These are phyloP conservation scores for Phaonia tiefii DNA, from an alignment of 2,888 invertebrate genomes.

Conservation along the genomic window DNA sequence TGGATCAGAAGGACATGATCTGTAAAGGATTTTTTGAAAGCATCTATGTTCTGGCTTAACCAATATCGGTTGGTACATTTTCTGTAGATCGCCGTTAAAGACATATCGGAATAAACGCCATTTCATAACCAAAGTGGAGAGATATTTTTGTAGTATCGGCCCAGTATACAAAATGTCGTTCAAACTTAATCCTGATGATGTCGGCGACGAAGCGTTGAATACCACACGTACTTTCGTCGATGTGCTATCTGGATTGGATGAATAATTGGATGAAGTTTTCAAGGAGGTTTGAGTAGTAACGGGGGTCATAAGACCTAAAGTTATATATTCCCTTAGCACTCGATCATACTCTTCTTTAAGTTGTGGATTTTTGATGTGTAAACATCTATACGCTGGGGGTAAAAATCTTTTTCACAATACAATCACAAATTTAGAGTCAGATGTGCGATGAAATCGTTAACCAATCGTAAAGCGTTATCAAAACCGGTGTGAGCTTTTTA, in stretches of 20 bases:
- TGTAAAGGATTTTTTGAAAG: conserved; percentile 39
- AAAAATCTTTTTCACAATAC: no score
- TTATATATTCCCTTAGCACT: conserved; percentile 16
- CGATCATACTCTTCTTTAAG: conserved; percentile 27
- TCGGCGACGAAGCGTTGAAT: conserved; percentile 58
- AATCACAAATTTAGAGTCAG: no score
- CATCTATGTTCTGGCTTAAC: conserved; percentile 25
- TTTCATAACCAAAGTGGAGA: conserved; percentile 48
- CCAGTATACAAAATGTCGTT: conserved; percentile 57
- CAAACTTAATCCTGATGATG: conserved; percentile 51
- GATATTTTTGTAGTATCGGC: conserved; percentile 58
- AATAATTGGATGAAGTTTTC: background rate
- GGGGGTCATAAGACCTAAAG: conserved; percentile 8
- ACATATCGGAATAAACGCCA: conserved; percentile 51
- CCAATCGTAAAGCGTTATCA: no score
- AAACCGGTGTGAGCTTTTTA: no score
- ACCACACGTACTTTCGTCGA: conserved; percentile 54
- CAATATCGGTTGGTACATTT: conserved; percentile 58
- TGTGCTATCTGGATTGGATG: no score
- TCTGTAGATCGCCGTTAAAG: conserved; percentile 58
- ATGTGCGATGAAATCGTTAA: no score
- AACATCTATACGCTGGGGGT: no score
- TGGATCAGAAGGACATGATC: background rate
- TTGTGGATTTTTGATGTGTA: no score
- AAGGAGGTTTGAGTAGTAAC: background rate